phyloP scores from a whole-genome alignment of 2,888 invertebrate genomes.

The Caenorhabditis sulstoni region DNA sequence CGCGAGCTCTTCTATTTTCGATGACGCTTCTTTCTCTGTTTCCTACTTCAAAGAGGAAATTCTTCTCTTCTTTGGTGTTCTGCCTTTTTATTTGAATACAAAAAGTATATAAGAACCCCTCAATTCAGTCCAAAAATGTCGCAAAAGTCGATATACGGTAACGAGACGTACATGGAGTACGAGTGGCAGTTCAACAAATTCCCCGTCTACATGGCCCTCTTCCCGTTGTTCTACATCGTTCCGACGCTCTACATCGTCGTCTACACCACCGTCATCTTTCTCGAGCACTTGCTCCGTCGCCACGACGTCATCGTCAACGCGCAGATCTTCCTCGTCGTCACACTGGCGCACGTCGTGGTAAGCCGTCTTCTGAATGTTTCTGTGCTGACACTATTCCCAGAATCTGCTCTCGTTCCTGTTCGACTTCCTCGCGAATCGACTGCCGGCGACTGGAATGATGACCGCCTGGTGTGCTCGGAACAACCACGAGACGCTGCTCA shows the following conservation, averaged over 20 bases:
- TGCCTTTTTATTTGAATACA: too few species aligned
- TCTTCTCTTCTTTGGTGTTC: not conserved
- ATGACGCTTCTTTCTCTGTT: too few species aligned
- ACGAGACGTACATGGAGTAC: slow-evolving; percentile 39
- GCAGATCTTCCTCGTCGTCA: slow-evolving; percentile 37
- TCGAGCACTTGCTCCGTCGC: slow-evolving; percentile 19
- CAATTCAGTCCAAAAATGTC: too few species aligned
- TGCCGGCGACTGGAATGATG: slow-evolving; percentile 45
- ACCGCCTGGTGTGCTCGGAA: slow-evolving; percentile 46
- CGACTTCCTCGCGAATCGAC: slow-evolving; percentile 37
- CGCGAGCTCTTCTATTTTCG: too few species aligned
- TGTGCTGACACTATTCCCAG: slow-evolving; percentile 33
- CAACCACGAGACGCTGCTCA: slow-evolving; percentile 21
- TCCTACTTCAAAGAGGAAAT: too few species aligned
- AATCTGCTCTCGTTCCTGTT: slow-evolving; percentile 36
- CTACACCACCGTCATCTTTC: slow-evolving; percentile 24
- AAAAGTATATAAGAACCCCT: too few species aligned
- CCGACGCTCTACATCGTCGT: slow-evolving; percentile 35
- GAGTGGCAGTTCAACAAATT: slow-evolving; percentile 39
- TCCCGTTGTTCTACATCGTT: slow-evolving; percentile 29
- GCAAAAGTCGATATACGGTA: slow-evolving; percentile 29
- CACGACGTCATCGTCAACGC: slow-evolving; percentile 30
- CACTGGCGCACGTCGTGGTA: slow-evolving; percentile 40
- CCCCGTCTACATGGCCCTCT: slow-evolving; percentile 36
- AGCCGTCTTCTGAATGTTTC: not conserved